A percentile compares a stretch with the other conserved stretches of the same genome.
Evolutionary conservation across 2,888 invertebrate genomes (phyloP).

Genomic region (Caenorhabditis zanzibari): DNA sequence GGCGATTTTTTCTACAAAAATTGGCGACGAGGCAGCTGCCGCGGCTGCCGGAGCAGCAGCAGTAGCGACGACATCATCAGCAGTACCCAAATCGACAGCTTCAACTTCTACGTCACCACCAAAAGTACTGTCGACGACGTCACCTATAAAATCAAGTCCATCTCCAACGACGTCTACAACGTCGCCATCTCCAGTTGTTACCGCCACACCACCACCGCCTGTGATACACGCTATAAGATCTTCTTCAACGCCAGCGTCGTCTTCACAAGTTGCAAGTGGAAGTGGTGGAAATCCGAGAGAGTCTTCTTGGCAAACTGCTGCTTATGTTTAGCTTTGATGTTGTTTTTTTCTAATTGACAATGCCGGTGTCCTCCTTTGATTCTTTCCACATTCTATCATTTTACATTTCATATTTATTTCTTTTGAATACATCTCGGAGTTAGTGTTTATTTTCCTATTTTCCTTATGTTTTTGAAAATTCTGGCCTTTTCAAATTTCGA

Average conservation of each 20-base stretch:
- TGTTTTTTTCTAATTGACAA: slow-evolving; percentile 44
- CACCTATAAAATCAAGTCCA: slow-evolving; percentile 16
- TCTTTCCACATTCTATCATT: slow-evolving; percentile 59
- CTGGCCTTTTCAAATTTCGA: background rate
- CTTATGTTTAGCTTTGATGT: slow-evolving; percentile 67
- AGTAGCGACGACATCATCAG: too few relatives aligned
- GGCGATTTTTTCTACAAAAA: slow-evolving; percentile 67
- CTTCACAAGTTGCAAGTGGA: slow-evolving; percentile 31
- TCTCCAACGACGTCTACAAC: slow-evolving; percentile 7
- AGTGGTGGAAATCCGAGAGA: slow-evolving; percentile 46
- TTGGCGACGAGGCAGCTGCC: slow-evolving; percentile 52
- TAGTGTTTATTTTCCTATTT: slow-evolving; percentile 18
- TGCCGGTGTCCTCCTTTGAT: slow-evolving; percentile 56
- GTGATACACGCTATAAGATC: slow-evolving; percentile 34
- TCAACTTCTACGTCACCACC: slow-evolving; percentile 16
- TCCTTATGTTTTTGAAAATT: background rate
- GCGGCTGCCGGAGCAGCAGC: slow-evolving; percentile 23
- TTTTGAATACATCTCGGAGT: slow-evolving; percentile 38
- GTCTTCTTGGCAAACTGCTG: slow-evolving; percentile 74
- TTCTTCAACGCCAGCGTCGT: slow-evolving; percentile 15
- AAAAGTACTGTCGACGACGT: slow-evolving; percentile 14
- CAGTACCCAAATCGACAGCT: slow-evolving; percentile 17
- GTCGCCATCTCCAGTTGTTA: slow-evolving; percentile 2
- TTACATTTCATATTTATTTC: slow-evolving; percentile 64
- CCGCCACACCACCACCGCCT: slow-evolving; percentile 23